Conservation (phyloP, 2,113 vertebrate genomes). For the Etia nguti region DNA sequence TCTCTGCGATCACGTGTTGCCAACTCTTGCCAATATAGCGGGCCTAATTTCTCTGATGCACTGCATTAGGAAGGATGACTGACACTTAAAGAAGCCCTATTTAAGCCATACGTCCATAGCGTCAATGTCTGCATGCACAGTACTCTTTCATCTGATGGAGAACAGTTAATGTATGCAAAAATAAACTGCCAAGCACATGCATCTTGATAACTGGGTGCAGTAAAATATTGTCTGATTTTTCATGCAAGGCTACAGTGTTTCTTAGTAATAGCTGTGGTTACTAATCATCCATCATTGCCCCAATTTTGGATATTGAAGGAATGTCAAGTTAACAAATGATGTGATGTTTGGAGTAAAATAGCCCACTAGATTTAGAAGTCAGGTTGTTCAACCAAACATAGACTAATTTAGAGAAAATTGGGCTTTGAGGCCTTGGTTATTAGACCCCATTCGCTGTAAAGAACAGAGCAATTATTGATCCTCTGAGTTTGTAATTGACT, state of each 20-base stretch:
- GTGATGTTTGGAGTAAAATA: neutral
- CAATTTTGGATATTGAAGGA: conserved; percentile 7
- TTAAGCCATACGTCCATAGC: neutral
- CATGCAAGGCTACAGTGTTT: neutral
- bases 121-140: neutral
- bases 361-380: neutral
- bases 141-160: neutral
- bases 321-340: conserved; percentile 12
- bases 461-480: conserved; percentile 23
- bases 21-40: neutral
- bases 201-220: neutral
- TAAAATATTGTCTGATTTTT: neutral
- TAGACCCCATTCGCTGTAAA: neutral
- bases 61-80: neutral
- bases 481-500: conserved; percentile 32
- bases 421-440: conserved; percentile 16
- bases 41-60: neutral
- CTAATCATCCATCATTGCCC: neutral
- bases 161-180: neutral
- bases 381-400: neutral
- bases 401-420: conserved; percentile 23
- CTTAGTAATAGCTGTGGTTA: neutral
- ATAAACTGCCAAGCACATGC: neutral
- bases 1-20: neutral
- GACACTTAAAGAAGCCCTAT: neutral